phyloP scores from a whole-genome alignment of 2,888 invertebrate species.

The Nemoura dubitans region DNA sequence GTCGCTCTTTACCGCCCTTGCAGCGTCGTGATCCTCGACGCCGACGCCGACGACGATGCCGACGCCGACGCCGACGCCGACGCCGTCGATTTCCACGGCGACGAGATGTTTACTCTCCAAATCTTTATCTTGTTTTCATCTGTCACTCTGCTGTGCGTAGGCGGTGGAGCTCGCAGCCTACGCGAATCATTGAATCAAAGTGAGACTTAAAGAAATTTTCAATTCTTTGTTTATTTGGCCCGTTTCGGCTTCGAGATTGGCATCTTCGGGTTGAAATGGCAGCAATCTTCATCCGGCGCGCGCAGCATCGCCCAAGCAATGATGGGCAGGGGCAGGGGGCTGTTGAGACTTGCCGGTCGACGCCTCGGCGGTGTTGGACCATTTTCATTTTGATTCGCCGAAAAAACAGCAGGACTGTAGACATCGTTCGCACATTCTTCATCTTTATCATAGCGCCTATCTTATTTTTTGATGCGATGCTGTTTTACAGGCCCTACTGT shows the following conservation, averaged over 20 bases:
- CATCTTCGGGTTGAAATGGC: not conserved
- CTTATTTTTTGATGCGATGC: constrained; percentile 3
- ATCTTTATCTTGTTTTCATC: constrained; percentile 23
- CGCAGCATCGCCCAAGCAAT: not conserved
- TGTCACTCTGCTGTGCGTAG: not conserved
- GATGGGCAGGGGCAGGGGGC: not conserved
- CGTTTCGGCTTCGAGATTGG: not conserved
- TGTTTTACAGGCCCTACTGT: not conserved
- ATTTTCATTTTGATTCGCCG: not conserved
- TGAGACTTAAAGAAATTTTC: not conserved
- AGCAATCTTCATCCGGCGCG: not conserved
- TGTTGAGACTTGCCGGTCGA: not conserved
- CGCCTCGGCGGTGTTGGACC: not conserved
- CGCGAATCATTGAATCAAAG: constrained; percentile 22
- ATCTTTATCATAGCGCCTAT: constrained; percentile 8
- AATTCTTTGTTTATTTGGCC: not conserved
- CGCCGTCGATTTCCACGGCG: not conserved
- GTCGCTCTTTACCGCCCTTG: not conserved
- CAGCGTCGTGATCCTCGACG: constrained; percentile 27
- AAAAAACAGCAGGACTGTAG: not conserved
- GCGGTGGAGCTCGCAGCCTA: not conserved
- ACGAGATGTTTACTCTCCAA: constrained; percentile 29
- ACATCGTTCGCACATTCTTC: not conserved
- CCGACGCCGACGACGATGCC: not conserved
- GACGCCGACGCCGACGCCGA: too few relatives aligned